phyloP scores from a whole-genome alignment of 1,140 invertebrate species.

The Zaprionus capensis region DNA sequence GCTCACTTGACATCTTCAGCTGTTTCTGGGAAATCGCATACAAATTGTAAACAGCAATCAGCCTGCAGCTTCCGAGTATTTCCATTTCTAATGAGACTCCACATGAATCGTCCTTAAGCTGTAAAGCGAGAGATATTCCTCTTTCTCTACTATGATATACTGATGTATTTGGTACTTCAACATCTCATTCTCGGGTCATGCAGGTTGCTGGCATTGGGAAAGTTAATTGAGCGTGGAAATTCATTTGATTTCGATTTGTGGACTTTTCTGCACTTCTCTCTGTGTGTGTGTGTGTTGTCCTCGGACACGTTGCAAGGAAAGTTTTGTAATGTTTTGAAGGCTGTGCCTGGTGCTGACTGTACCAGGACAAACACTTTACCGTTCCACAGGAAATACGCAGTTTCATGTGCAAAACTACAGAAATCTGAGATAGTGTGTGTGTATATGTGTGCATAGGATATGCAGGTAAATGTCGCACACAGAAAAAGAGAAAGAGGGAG shows the following conservation, averaged over 20 bases:
- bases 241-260: slow-evolving; percentile 54
- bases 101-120: neutral
- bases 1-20: neutral
- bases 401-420: slow-evolving; percentile 62
- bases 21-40: neutral
- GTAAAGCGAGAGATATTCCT: neutral
- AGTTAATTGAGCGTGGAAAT: slow-evolving; percentile 51
- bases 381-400: slow-evolving; percentile 69
- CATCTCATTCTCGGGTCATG: neutral
- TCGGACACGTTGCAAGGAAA: neutral
- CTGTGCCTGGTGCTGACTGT: slow-evolving; percentile 57
- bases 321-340: neutral
- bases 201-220: slow-evolving; percentile 11
- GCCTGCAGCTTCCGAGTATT: slow-evolving; percentile 16
- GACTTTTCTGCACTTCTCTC: neutral
- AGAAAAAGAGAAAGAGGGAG: slow-evolving; percentile 14
- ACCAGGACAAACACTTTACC: slow-evolving; percentile 55
- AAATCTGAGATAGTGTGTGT: slow-evolving; percentile 35
- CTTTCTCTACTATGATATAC: neutral
- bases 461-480: slow-evolving; percentile 58
- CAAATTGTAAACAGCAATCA: neutral
- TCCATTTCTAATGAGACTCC: neutral
- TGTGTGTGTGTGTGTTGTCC: neutral
- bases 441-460: slow-evolving; percentile 63
- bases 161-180: neutral